Conservation (phyloP, 64 coral and sea anemone genomes). For the Actinia tenebrosa region DNA sequence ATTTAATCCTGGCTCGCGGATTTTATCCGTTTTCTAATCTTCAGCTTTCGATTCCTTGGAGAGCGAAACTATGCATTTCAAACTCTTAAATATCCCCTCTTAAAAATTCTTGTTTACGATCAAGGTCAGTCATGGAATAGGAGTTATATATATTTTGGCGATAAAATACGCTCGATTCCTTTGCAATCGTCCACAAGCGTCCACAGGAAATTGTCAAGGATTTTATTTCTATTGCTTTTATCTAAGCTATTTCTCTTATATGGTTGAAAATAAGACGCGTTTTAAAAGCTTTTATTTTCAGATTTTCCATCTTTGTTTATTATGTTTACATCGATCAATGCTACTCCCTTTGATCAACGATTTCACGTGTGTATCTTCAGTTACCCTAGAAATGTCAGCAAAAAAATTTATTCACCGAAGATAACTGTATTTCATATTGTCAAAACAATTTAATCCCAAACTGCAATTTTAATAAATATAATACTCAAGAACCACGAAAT, state of each 20-base stretch:
- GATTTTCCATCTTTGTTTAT: neutral
- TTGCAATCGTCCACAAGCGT: neutral
- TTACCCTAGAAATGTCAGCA: neutral
- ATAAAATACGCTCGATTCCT: neutral
- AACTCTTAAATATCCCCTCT: neutral
- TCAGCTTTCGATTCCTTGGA: conserved; percentile 10
- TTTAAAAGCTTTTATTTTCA: neutral
- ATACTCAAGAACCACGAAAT: neutral
- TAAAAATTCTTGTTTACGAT: neutral
- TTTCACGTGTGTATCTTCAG: neutral
- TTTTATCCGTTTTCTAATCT: conserved; percentile 11
- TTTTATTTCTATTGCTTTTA: neutral
- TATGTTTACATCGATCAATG: neutral
- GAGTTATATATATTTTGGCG: neutral
- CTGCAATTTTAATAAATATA: neutral
- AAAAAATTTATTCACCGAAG: neutral
- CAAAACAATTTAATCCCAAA: neutral
- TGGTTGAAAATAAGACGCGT: neutral
- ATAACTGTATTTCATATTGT: neutral
- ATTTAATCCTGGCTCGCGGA: neutral
- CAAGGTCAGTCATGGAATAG: neutral
- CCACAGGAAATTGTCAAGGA: neutral
- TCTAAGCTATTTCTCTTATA: neutral
- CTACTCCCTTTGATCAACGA: neutral
- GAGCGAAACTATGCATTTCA: conserved; percentile 9